Evolutionary conservation across 1,140 invertebrate genomes (phyloP), one percentile per base, ranked within the genome.

Genomic region (Mactra quadrangularis): DNA sequence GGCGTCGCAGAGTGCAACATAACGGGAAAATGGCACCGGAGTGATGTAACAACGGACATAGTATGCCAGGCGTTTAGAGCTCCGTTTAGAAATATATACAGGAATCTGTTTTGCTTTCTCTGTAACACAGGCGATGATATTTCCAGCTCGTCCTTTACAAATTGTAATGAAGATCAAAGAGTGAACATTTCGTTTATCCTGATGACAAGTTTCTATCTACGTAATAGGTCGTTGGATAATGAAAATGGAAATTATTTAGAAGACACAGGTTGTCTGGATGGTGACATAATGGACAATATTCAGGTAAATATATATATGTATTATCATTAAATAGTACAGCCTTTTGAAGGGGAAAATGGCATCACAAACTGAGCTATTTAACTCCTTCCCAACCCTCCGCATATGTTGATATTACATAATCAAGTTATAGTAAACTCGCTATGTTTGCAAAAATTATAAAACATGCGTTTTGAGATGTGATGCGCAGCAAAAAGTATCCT

Each of bases 31-130:
- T 59, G 55, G 55, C n/a, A 15, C n/a, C 3, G 4, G 27, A 27
- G 13, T 27, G 27, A 59, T 11, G 7, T 2, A 27, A 11, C 29
- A 9, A 59, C 27, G 15, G 55, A 22, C n/a, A 29, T 25, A 11
- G 22, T 27, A 4, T 59, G 55, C 27, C 27, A 22, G 6, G n/a
- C 55, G 29, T 59, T 25, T 25, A 27, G 27, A 27, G n/a, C 55
- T 25, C 9, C n/a, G 4, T 59, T 59, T 59, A 19, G 27, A 29
- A 29, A 29, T 59, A 59, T 11, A 7, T 59, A 27, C 27, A 59
- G 55, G 29, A 59, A 59, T 59, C 4, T 59, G 15, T 59, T 59
- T 59, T 59, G 55, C 55, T 59, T 27, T 15, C 2, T 59, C 22
- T 59, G 55, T 27, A 59, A 59, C 27, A 59, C 55, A 7, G 27